Base-by-base conservation (phyloP, 1,140 invertebrate genomes). In the Hylaeus anthracinus region DNA sequence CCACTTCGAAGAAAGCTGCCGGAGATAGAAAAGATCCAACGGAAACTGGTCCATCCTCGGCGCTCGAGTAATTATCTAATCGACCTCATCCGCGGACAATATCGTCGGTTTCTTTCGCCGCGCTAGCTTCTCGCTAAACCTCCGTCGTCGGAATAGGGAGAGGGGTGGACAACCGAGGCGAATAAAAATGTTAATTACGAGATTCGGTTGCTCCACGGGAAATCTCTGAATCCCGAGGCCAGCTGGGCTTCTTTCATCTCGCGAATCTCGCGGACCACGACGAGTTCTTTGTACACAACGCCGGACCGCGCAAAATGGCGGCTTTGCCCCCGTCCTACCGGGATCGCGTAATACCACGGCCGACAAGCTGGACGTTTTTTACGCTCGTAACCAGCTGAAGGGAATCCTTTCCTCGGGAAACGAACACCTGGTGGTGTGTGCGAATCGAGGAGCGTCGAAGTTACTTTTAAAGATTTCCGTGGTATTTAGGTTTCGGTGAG, bases 171-270 rank as follows among this genome's bases (percentile, higher is more conserved):
- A 76, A 66, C 72, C 15, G 14, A 45, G 56, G 65, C 51, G 64
- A 81, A 81, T 81, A 70, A 81, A 70, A 81, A 76, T 71, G 73
- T 81, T 81, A 81, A 81, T 76, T 71, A 70, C 60, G 51, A n/a
- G 58, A 81, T 71, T 71, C 53, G 45, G 61, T 48, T 74, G 55
- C 39, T 15, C 66, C 15, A 8, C 43, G 9, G 48, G 66, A 37
- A 37, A 60, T n/a, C 45, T 39, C 4, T n/a, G 39, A 48, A 41
- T 45, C 48, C 15, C 15, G 26, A 26, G 26, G 26, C 26, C 26
- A 26, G 26, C 26, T 26, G 26, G 26, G 10, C 53, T 75, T 39
- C 51, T 71, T 69, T 81, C 65, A 55, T 76, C 73, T 67, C 58
- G 3, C n/a, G 60, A 76, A 70, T 81, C 65, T 37, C 56, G 51